Evolutionary conservation across 2,888 invertebrate species (phyloP).

Genomic region (Tipula helvola): DNA sequence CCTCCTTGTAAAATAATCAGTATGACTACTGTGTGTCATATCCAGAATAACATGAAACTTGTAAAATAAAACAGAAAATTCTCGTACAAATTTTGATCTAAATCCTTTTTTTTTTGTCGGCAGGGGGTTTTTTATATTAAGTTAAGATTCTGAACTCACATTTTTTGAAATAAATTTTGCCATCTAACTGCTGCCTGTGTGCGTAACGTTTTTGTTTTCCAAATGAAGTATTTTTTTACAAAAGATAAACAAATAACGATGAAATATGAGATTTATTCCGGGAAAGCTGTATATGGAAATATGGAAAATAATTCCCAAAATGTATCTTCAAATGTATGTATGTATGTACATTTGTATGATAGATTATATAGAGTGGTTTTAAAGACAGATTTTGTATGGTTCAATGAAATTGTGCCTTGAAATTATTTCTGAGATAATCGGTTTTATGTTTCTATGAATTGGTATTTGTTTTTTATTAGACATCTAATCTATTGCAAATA

Average conservation of each 20-base stretch:
- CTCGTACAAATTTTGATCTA: background rate
- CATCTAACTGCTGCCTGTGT: background rate
- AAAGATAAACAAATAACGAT: background rate
- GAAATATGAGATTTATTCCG: background rate
- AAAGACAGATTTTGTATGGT: background rate
- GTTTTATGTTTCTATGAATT: background rate
- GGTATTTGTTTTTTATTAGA: background rate
- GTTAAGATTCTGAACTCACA: background rate
- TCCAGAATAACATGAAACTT: background rate
- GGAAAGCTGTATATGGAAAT: background rate
- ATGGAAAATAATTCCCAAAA: background rate
- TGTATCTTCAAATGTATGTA: background rate
- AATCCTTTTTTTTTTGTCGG: background rate
- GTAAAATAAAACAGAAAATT: background rate
- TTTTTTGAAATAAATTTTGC: background rate
- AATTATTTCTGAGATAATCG: background rate
- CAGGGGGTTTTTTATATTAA: background rate
- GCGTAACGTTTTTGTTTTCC: background rate
- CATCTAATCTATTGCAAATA: no score
- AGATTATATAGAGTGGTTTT: background rate
- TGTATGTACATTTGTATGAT: background rate
- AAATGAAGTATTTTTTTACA: background rate
- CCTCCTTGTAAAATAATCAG: background rate
- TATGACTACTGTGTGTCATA: background rate
- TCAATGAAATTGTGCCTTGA: background rate